Evolutionary conservation across 2,113 vertebrate species (phyloP), one percentile per base, ranked within the genome.

Genomic region (Apteryx mantelli): DNA sequence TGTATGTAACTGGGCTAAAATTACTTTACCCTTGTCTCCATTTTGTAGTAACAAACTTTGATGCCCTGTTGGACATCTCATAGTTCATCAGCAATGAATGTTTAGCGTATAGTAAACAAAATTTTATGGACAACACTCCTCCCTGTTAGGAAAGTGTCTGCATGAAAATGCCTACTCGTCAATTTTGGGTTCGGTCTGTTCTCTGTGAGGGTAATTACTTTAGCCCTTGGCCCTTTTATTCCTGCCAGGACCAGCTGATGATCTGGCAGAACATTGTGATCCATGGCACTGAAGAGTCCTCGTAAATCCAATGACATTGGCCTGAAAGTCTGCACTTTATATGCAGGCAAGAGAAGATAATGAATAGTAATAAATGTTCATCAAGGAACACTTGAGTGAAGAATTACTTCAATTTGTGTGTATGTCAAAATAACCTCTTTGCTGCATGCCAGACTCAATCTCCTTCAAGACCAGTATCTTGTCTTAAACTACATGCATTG

Each of bases 241-340:
- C 82, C 53, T 95, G 50, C 75, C 87, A 89, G 70, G 40, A 11
- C 15, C 2, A 1, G 64, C 26, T 88, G 82, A 77, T 95, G 63
- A 63, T 88, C 77, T 94, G 75, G 92, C 77, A 94, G 89, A 92
- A 87, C 81, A 82, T 5, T 70, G 34, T 74, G 89, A 85, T 88
- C 66, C 48, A 53, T 28, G 21, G 12, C 58, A 44, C 40, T 88
- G 63, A 74, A 74, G 38, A 58, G 40, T 69, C 36, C 18, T 87
- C 63, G 15, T 80, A 82, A 93, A 89, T 85, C 17, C 21, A 42
- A 0, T 46, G 40, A 32, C 20, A 42, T 20, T 92, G 53, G 13
- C 38, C 24, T 85, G 17, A 61, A 94, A 80, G 58, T 66, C 40
- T 85, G 20, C 13, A 21, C 36, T 91, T 38, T 18, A 6, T 60